Evolutionary conservation across 2,888 invertebrate species (phyloP).

Genomic region (Volucella bombylans): DNA sequence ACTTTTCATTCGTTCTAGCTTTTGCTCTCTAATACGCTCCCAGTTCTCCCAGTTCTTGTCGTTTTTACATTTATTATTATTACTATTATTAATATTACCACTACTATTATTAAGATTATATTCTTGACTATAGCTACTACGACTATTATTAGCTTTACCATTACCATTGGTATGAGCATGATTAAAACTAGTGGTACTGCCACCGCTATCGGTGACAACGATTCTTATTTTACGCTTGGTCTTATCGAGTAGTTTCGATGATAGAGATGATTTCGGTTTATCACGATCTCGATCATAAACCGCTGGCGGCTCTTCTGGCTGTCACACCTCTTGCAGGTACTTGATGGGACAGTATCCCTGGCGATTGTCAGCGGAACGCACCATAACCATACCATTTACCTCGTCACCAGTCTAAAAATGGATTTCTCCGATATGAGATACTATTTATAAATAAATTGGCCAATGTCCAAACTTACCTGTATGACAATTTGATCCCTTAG

Average conservation of each 20-base stretch:
- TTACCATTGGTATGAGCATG: constrained; percentile 70
- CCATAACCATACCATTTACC: constrained; percentile 95
- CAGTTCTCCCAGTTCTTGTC: constrained; percentile 83
- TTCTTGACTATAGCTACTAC: constrained; percentile 60
- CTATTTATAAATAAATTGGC: neutral
- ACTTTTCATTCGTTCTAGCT: constrained; percentile 82
- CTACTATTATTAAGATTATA: constrained; percentile 77
- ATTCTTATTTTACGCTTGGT: constrained; percentile 82
- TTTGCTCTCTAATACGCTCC: constrained; percentile 82
- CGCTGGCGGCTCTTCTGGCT: constrained; percentile 83
- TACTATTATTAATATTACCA: constrained; percentile 72
- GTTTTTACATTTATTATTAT: constrained; percentile 78
- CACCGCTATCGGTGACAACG: constrained; percentile 80
- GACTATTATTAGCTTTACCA: constrained; percentile 66
- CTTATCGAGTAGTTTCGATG: constrained; percentile 80
- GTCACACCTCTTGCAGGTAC: constrained; percentile 97
- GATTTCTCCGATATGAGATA: neutral
- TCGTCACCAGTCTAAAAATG: constrained; percentile 89
- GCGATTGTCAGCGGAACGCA: constrained; percentile 95
- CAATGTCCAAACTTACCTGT: constrained; percentile 81
- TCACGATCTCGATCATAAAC: constrained; percentile 79
- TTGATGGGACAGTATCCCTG: constrained; percentile 97
- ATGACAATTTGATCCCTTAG: constrained; percentile 97
- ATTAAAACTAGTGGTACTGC: constrained; percentile 74
- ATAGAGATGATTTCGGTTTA: constrained; percentile 79